Evolutionary conservation across 2,113 vertebrate species (phyloP), one percentile per base, ranked within the genome.

Genomic region (Anguilla japonica): DNA sequence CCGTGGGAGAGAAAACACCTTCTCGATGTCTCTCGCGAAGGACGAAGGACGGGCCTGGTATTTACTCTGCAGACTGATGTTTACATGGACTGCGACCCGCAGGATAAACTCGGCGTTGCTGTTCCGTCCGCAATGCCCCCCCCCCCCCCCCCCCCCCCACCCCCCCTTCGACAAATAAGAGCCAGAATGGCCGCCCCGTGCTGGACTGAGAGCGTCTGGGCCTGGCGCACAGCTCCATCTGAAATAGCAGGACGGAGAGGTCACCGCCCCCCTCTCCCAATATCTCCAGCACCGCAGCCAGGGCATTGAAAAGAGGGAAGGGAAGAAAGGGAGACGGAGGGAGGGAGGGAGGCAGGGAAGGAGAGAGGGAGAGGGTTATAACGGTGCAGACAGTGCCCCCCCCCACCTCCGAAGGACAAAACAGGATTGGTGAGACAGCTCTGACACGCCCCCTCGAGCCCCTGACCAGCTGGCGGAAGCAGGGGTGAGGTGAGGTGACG

Each of bases 171-270:
- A 18, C 34, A 80, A 56, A 80, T 80, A 16, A 53, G 84, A 71
- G 43, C 71, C 20, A 11, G 20, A 39, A 75, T 71, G 34, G 43
- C 43, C 18, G 22, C 60, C 15, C 60, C 20, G 1, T 34, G 41
- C 13, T 78, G 41, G 16, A 40, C 14, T 18, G 43, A 79, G 60
- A 16, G 40, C 18, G 34, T 41, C 15, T 16, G 40, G 82, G 8
- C 34, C 4, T 40, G n/a, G 39, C 34, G 15, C 83, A 84, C 83
- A 53, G 50, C 50, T 53, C 50, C 50, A 53, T 43, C 41, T 41
- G 83, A 5, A 56, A 15, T 18, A 57, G 41, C 8, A 86, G 86
- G 34, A 83, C 87, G 91, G 92, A 87, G 78, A 75, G 88, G 81
- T 41, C 18, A 18, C 50, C 9, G 83, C 56, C 29, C 50, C 41